Conservation (phyloP, 2,888 invertebrate genomes). For the Lasius platythorax region DNA sequence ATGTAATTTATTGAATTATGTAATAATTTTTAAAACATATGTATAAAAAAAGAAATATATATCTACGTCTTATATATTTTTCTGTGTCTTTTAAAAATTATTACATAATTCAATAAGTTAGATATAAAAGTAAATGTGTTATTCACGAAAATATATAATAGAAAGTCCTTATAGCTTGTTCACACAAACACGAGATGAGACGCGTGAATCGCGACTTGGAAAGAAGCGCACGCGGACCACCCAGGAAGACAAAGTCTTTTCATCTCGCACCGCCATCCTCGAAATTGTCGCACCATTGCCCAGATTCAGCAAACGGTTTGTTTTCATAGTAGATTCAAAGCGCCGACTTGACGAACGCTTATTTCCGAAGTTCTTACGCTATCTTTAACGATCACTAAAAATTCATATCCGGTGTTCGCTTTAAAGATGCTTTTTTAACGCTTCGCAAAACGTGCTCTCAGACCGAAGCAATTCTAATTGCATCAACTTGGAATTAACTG, state of each 20-base stretch:
- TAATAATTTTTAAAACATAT: neutral
- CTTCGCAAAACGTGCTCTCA: neutral
- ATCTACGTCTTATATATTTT: neutral
- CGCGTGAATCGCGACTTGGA: constrained; percentile 50
- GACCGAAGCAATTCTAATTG: neutral
- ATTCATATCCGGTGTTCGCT: constrained; percentile 11
- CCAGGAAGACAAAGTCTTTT: constrained; percentile 68
- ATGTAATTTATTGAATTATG: neutral
- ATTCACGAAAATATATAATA: constrained; percentile 58
- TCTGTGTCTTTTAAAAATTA: neutral
- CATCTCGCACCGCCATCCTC: constrained; percentile 69
- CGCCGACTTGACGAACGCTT: constrained; percentile 62
- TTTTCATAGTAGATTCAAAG: constrained; percentile 68
- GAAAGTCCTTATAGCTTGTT: constrained; percentile 42
- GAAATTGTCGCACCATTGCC: constrained; percentile 57
- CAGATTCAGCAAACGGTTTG: constrained; percentile 67
- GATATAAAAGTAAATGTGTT: neutral
- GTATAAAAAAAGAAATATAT: neutral
- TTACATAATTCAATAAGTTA: neutral
- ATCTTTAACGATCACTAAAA: constrained; percentile 16
- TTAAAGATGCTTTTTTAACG: neutral
- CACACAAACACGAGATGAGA: constrained; percentile 59
- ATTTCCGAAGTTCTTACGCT: constrained; percentile 61
- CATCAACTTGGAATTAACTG: neutral
- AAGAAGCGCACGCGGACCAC: constrained; percentile 71